These are phyloP conservation scores for Entomyzon cyanotis DNA, from an alignment of 2,113 vertebrate species.

Conservation along the genomic window DNA sequence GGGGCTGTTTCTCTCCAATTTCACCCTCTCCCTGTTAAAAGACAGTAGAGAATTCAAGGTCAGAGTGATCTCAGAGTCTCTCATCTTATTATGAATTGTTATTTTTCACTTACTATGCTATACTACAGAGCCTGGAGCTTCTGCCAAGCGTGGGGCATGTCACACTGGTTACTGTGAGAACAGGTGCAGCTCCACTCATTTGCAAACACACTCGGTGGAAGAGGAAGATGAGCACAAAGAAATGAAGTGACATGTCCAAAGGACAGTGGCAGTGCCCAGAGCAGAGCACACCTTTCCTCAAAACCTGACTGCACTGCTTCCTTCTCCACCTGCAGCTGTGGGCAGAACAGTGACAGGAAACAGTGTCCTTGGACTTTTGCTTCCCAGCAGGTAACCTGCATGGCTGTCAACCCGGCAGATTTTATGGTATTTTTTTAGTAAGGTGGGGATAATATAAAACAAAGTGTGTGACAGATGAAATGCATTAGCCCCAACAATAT, in stretches of 20 bases:
- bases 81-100: conserved; percentile 58
- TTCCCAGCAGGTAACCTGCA: neutral
- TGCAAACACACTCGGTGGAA: neutral
- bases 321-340: neutral
- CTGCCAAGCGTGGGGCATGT: neutral
- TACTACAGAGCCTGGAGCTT: neutral
- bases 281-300: neutral
- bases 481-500: conserved; percentile 62
- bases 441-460: conserved; percentile 54
- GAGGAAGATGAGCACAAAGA: neutral
- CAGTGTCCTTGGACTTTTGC: neutral
- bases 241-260: neutral
- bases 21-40: conserved; percentile 52
- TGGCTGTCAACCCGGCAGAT: neutral
- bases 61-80: conserved; percentile 47
- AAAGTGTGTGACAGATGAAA: conserved; percentile 57
- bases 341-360: neutral
- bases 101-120: conserved; percentile 38
- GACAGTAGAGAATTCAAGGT: conserved; percentile 59
- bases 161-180: neutral
- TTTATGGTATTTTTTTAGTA: conserved; percentile 35
- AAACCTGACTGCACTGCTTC: neutral
- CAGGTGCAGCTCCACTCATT: neutral
- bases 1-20: conserved; percentile 49
- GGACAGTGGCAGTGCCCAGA: neutral